phyloP scores from a whole-genome alignment of 1,140 invertebrate species.

The Zaprionus capensis region DNA sequence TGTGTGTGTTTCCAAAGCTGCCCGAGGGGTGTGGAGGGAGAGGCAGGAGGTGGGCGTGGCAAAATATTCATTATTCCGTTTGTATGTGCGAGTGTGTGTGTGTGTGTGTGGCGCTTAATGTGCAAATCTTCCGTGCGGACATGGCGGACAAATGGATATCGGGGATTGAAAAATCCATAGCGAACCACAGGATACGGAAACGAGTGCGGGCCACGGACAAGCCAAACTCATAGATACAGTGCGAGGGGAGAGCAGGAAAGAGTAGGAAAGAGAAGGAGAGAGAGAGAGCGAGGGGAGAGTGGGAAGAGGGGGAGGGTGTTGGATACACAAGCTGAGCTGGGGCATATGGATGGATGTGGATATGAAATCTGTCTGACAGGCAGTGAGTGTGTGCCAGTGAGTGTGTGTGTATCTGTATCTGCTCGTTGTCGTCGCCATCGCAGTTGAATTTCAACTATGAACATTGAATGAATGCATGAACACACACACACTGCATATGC shows the following conservation, averaged over 20 bases:
- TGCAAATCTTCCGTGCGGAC: slow-evolving; percentile 81
- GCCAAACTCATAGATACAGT: slow-evolving; percentile 63
- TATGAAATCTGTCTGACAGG: slow-evolving; percentile 22
- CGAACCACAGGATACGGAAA: slow-evolving; percentile 77
- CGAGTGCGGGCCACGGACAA: slow-evolving; percentile 37
- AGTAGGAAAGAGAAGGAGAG: slow-evolving; percentile 6
- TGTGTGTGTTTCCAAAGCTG: slow-evolving; percentile 48
- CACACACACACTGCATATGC: slow-evolving; percentile 4
- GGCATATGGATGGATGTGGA: slow-evolving; percentile 38
- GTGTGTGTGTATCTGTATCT: slow-evolving; percentile 26
- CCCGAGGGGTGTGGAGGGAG: background rate
- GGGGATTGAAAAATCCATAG: slow-evolving; percentile 84
- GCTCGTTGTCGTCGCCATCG: slow-evolving; percentile 74
- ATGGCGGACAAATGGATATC: slow-evolving; percentile 80
- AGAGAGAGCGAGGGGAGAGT: background rate
- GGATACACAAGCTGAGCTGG: slow-evolving; percentile 24
- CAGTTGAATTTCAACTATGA: slow-evolving; percentile 76
- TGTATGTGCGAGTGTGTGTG: slow-evolving; percentile 51
- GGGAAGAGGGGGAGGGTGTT: slow-evolving; percentile 7
- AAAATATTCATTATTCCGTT: slow-evolving; percentile 83
- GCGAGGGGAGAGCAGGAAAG: background rate
- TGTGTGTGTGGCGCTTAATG: slow-evolving; percentile 69
- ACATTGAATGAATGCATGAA: slow-evolving; percentile 52
- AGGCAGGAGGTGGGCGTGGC: background rate
- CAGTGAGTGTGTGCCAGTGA: slow-evolving; percentile 7